Evolutionary conservation across 2,797 vertebrate genomes (phyloP), one percentile per base, ranked within the genome.

Genomic region (Siniperca undulata): DNA sequence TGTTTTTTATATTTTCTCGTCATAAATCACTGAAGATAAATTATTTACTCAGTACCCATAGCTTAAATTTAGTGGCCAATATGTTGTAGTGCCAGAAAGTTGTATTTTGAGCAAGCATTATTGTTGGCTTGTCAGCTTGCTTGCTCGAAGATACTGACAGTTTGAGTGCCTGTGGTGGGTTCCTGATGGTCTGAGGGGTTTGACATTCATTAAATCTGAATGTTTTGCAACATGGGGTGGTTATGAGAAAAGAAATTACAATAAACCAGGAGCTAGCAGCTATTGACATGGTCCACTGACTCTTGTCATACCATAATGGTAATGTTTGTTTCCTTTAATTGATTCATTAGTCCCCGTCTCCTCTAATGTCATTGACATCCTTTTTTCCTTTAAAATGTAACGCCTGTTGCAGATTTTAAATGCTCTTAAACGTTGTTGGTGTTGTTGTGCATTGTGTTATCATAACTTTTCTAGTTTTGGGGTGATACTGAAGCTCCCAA

Each of bases 141-240:
- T 64, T 53, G 34, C 72, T 58, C 38, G 0, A 27, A 61, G 67
- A 68, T 82, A 70, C 76, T 70, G 82, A 82, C 56, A 27, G 64
- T 77, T 24, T 68, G 42, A 80, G 65, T 59, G 77, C 66, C 60
- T 78, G 73, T 68, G 50, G 82, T 70, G 36, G 70, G n/a, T 71
- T 77, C 65, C 60, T 77, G 53, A 53, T 50, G 53, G 74, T 78
- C 67, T 42, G 71, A 59, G 38, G 74, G 52, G 17, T 74, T 78
- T 79, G 70, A 61, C 62, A 66, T 71, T 82, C 71, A 84, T 88
- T 89, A 74, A 65, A 72, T 64, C 61, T 74, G 46, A 80, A 80
- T 85, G 80, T 36, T 84, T 80, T 55, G 22, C 79, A 68, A 53
- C 66, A 79, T 65, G 22, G 20, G 20, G 34, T 53, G 22, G 62